Percentiles rank a stretch among this genome's conserved stretches.
These are phyloP conservation scores for Tachuris rubrigastra DNA, from an alignment of 2,113 vertebrate species.

Conservation along the genomic window DNA sequence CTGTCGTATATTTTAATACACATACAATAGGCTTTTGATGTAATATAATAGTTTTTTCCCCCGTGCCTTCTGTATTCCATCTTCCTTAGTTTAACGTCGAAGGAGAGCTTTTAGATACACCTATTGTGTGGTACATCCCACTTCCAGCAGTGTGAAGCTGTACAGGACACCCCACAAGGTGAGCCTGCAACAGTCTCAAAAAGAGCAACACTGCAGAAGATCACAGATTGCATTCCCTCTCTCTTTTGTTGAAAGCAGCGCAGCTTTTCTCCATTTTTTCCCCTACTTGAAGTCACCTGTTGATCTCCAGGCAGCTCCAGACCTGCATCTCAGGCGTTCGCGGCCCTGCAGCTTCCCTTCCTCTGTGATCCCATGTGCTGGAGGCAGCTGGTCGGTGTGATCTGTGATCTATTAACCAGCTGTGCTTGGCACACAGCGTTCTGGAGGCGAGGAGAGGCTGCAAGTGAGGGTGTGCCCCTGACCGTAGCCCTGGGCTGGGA, in stretches of 20 bases:
- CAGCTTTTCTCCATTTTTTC: background rate
- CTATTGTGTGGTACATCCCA: background rate
- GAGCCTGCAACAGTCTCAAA: background rate
- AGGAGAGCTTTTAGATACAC: background rate
- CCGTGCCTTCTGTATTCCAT: background rate
- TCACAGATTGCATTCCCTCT: background rate
- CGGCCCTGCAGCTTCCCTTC: background rate
- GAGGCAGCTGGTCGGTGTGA: background rate
- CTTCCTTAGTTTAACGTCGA: background rate
- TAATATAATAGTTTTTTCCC: background rate
- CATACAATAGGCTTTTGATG: background rate
- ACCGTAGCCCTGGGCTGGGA: background rate
- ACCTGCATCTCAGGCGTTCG: background rate
- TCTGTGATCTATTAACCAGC: background rate
- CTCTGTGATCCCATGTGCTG: background rate
- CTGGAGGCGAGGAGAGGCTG: background rate
- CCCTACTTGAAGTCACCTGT: background rate
- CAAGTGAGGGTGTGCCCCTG: slow-evolving; percentile 36
- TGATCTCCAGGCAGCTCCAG: background rate
- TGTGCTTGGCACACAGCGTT: background rate
- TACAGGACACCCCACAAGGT: background rate
- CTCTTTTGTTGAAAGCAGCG: background rate
- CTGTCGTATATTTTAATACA: background rate
- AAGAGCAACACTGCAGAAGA: background rate
- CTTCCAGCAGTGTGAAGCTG: background rate